Evolutionary conservation across 2,888 invertebrate species (phyloP), one percentile per base, ranked within the genome.

Genomic region (Phyllotreta cruciferae): DNA sequence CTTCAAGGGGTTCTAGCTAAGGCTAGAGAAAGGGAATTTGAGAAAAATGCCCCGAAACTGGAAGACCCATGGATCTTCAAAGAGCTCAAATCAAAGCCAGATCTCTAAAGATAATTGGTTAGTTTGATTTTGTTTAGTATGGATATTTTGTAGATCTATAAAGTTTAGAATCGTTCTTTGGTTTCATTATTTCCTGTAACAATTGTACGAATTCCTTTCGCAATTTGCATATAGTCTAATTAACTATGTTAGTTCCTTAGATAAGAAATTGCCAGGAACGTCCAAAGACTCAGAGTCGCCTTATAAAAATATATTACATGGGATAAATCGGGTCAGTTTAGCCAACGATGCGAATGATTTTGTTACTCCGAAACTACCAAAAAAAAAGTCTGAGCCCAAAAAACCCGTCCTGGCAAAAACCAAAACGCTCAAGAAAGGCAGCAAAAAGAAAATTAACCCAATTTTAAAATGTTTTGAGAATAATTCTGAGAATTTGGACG

Each of bases 401-500:
- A 72, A 69, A 64, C 50, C 35, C 49, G 57, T 69, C 50, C 35
- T 47, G 57, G 68, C 58, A 61, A 69, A 58, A 47, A 66, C 63
- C 60, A 69, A 62, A 34, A 45, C 50, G 10, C 53, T 24, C 6
- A 66, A 35, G 14, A 64, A 60, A 47, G 13, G 34, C 53, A 50
- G 45, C 24, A 53, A 66, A 67, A 66, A 53, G 69, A 65, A 81
- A 75, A 66, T 78, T 72, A 64, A 73, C 45, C 72, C 83, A 45
- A 68, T 83, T 57, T 69, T 78, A 13, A 84, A 83, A 72, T 74
- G 82, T 81, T 65, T 84, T 81, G 80, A 81, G 81, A 71, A 78
- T 74, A 73, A 81, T 83, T 64, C 85, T 82, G 63, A 73, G 78
- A 66, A 80, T 79, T 72, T 82, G 56, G 87, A 88, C 76, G 80